phyloP scores from a whole-genome alignment of 2,797 vertebrate species.

The Hoplostethus atlanticus region DNA sequence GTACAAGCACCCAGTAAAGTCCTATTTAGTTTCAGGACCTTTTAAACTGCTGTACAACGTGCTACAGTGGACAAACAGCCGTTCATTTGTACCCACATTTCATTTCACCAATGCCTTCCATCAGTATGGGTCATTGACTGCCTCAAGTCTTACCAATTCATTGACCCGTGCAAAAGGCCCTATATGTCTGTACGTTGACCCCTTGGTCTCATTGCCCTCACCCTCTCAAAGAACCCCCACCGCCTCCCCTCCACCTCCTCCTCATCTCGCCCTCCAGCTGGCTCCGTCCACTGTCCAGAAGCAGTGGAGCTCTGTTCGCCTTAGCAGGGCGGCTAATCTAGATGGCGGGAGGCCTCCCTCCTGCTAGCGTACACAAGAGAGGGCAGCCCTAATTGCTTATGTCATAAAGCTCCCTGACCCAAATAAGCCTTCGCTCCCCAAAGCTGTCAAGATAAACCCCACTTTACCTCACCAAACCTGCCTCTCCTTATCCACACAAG shows the following conservation, averaged over 20 bases:
- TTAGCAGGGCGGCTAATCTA: constrained; percentile 79
- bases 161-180: constrained; percentile 56
- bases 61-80: constrained; percentile 34
- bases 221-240: not conserved
- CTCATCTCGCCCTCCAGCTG: constrained; percentile 75
- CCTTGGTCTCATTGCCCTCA: constrained; percentile 22
- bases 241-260: not conserved
- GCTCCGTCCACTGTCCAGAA: constrained; percentile 65
- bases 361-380: constrained; percentile 77
- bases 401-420: constrained; percentile 88
- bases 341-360: constrained; percentile 82
- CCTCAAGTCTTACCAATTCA: constrained; percentile 28
- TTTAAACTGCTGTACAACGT: constrained; percentile 31
- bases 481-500: constrained; percentile 76
- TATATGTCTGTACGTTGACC: constrained; percentile 45
- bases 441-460: constrained; percentile 86
- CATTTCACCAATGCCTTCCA: constrained; percentile 47
- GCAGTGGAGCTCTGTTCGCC: constrained; percentile 58
- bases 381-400: constrained; percentile 86
- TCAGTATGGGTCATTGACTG: constrained; percentile 58
- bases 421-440: constrained; percentile 84
- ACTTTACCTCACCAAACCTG: constrained; percentile 89
- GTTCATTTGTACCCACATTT: constrained; percentile 34
- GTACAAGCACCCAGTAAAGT: constrained; percentile 40
- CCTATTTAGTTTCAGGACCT: constrained; percentile 22